Evolutionary conservation across 1,140 invertebrate species (phyloP).

Genomic region (Batillaria attramentaria): DNA sequence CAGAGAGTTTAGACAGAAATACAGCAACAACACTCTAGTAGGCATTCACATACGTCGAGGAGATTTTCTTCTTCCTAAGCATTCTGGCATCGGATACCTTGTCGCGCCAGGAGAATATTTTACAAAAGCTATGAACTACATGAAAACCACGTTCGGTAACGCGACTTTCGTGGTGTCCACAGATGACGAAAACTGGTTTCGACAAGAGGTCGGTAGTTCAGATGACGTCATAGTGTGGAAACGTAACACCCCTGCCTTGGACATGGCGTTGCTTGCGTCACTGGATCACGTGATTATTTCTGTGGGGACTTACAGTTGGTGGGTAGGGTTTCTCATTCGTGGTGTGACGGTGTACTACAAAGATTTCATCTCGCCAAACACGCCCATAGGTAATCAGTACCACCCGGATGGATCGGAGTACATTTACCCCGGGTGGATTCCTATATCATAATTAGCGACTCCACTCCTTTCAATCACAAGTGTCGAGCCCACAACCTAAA

Average conservation of each 20-base stretch:
- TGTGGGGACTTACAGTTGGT: slow-evolving; percentile 54
- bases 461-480: background rate
- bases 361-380: slow-evolving; percentile 30
- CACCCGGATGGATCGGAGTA: background rate
- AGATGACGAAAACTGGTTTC: slow-evolving; percentile 18
- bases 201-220: background rate
- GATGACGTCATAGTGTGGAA: slow-evolving; percentile 18
- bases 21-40: slow-evolving; percentile 35
- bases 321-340: slow-evolving; percentile 48
- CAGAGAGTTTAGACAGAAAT: slow-evolving; percentile 18
- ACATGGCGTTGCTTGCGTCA: slow-evolving; percentile 50
- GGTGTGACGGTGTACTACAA: slow-evolving; percentile 50
- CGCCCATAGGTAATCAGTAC: slow-evolving; percentile 1
- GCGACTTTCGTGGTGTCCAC: slow-evolving; percentile 8
- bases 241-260: slow-evolving; percentile 39
- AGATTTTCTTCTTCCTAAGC: slow-evolving; percentile 24
- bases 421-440: slow-evolving; percentile 31
- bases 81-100: background rate
- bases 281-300: slow-evolving; percentile 60
- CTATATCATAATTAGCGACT: background rate
- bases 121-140: slow-evolving; percentile 22
- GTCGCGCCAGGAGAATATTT: slow-evolving; percentile 13
- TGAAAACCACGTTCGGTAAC: slow-evolving; percentile 5
- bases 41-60: slow-evolving; percentile 59
- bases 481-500: background rate